Conservation (phyloP, 2,113 vertebrate species). For the Ibidorhyncha struthersii region DNA sequence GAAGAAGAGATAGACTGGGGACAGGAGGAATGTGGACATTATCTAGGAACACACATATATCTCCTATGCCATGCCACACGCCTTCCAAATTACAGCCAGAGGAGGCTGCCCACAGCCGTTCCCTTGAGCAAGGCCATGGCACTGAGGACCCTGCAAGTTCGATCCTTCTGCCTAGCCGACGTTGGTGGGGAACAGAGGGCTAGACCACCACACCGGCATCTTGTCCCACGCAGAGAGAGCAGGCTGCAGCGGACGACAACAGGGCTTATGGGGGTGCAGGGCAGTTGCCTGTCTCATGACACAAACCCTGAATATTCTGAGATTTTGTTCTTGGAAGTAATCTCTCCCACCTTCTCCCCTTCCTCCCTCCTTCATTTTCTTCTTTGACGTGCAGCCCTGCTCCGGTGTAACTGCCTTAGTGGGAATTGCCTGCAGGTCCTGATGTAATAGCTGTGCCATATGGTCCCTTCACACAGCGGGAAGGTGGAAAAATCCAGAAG, state of each 20-base stretch:
- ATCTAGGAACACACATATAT: not conserved
- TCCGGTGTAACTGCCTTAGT: not conserved
- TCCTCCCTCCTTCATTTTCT: not conserved
- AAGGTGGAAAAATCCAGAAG: conserved; percentile 54
- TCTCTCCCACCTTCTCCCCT: not conserved
- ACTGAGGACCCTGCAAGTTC: not conserved
- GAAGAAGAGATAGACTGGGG: not conserved
- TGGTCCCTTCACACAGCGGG: not conserved
- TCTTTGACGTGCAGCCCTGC: not conserved
- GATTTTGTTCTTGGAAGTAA: not conserved
- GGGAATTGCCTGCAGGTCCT: conserved; percentile 43
- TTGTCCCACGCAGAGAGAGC: not conserved
- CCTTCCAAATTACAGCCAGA: not conserved
- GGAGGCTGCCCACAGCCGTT: not conserved
- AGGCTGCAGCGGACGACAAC: rapidly evolving
- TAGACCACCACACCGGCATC: not conserved
- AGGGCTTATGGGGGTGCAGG: rapidly evolving
- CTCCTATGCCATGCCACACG: not conserved
- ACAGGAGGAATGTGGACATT: not conserved
- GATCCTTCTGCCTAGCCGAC: not conserved
- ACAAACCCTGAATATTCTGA: not conserved
- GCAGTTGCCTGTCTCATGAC: not conserved
- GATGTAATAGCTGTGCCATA: conserved; percentile 11
- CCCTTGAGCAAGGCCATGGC: not conserved
- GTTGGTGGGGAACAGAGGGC: not conserved